phyloP scores from a whole-genome alignment of 2,888 invertebrate species.

The Diaprepes abbreviatus region DNA sequence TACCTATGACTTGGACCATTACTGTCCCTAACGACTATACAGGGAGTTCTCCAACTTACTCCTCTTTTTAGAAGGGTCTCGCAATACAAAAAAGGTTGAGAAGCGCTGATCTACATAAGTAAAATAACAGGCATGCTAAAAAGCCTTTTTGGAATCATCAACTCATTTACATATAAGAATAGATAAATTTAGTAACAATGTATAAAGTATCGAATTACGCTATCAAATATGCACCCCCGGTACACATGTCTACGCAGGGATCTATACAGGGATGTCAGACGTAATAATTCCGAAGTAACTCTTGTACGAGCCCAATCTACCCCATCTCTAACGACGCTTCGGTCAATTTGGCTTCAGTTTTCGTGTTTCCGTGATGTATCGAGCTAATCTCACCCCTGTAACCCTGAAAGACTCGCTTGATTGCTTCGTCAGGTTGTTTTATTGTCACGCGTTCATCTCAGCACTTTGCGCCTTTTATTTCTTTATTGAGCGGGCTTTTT shows the following conservation, averaged over 20 bases:
- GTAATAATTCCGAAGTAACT: slow-evolving; percentile 38
- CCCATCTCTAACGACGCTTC: slow-evolving; percentile 48
- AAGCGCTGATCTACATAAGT: too few relatives aligned
- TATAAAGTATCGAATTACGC: not conserved
- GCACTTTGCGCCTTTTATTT: slow-evolving; percentile 58
- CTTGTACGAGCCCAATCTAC: slow-evolving; percentile 48
- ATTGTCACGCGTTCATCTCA: slow-evolving; percentile 64
- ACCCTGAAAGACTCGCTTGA: slow-evolving; percentile 62
- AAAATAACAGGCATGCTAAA: too few relatives aligned
- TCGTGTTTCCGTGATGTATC: slow-evolving; percentile 63
- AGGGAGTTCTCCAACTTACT: too few relatives aligned
- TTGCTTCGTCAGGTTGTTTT: slow-evolving; percentile 67
- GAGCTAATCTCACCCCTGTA: slow-evolving; percentile 62
- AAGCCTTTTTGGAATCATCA: too few relatives aligned
- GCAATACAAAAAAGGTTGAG: too few relatives aligned
- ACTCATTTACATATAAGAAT: too few relatives aligned
- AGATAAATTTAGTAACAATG: too few relatives aligned
- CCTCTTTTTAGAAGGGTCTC: too few relatives aligned
- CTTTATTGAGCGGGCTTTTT: slow-evolving; percentile 21
- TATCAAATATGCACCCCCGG: slow-evolving; percentile 2
- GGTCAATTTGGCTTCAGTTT: slow-evolving; percentile 51
- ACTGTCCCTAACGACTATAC: too few relatives aligned
- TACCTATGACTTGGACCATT: too few relatives aligned
- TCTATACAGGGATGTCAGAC: slow-evolving; percentile 1
- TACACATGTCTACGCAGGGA: not conserved